phyloP scores from a whole-genome alignment of 2,113 vertebrate genomes.

The Colinus virginianus region DNA sequence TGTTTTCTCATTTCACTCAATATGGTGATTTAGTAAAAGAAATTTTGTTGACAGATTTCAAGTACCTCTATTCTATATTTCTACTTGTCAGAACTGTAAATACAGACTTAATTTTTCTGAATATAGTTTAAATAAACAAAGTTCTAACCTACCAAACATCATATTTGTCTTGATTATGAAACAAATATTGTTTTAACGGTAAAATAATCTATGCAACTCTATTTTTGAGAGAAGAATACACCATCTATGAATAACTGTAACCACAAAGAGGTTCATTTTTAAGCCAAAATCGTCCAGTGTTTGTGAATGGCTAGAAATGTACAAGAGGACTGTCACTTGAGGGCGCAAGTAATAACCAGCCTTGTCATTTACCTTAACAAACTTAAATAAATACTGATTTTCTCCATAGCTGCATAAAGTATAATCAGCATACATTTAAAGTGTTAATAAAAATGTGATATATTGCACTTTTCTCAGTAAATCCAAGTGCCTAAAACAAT shows the following conservation, averaged over 20 bases:
- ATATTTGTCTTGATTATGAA: constrained; percentile 38
- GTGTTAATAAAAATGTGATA: constrained; percentile 42
- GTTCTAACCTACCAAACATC: neutral
- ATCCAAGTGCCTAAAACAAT: constrained; percentile 3
- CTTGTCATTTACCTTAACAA: constrained; percentile 76
- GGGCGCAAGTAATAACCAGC: constrained; percentile 69
- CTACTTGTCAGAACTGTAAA: neutral
- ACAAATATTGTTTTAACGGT: neutral
- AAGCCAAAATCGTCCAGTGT: constrained; percentile 1
- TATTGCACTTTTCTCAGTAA: neutral
- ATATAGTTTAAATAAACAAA: neutral
- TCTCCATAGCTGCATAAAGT: constrained; percentile 6
- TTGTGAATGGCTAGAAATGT: constrained; percentile 64
- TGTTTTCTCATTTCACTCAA: neutral
- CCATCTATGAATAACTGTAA: constrained; percentile 1
- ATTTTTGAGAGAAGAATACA: constrained; percentile 41
- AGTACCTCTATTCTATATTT: neutral
- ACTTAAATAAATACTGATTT: constrained; percentile 58
- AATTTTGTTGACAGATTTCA: neutral
- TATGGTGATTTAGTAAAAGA: neutral
- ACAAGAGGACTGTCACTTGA: constrained; percentile 48
- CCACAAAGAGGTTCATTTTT: constrained; percentile 50
- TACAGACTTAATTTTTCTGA: neutral
- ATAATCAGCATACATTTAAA: constrained; percentile 6
- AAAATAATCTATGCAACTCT: constrained; percentile 37